phyloP scores from a whole-genome alignment of 2,888 invertebrate genomes.

The Cepaea hortensis region DNA sequence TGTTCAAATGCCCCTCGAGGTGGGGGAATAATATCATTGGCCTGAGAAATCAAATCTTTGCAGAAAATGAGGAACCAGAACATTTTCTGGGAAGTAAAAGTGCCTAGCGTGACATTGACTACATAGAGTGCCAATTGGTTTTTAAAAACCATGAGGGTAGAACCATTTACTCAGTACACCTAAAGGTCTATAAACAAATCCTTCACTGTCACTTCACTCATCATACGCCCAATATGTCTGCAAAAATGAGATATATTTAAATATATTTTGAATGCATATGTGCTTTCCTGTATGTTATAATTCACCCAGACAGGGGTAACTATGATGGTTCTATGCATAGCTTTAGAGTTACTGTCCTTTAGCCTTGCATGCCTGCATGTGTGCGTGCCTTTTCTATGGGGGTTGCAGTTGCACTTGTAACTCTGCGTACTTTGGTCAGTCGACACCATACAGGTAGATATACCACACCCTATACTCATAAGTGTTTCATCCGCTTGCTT shows the following conservation, averaged over 20 bases:
- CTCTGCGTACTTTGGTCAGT: not conserved
- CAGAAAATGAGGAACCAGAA: too few species aligned
- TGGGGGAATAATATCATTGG: too few species aligned
- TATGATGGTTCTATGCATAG: conserved; percentile 3
- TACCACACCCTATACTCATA: conserved; percentile 21
- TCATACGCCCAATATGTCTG: not conserved
- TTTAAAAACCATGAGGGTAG: too few species aligned
- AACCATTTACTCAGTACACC: too few species aligned
- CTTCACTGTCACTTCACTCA: too few species aligned
- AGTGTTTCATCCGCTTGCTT: conserved; percentile 3
- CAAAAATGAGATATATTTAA: not conserved
- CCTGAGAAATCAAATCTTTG: too few species aligned
- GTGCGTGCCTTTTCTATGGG: not conserved
- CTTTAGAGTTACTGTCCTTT: conserved; percentile 5
- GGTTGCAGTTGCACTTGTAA: conserved; percentile 3
- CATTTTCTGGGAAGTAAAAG: too few species aligned
- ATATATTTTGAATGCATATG: not conserved
- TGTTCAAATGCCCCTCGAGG: too few species aligned
- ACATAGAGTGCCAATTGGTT: too few species aligned
- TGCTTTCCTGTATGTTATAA: not conserved
- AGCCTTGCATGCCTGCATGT: conserved; percentile 13
- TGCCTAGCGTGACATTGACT: too few species aligned
- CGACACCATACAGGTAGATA: conserved; percentile 36
- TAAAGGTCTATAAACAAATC: too few species aligned
- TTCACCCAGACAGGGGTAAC: not conserved